Conservation (phyloP, 2,888 invertebrate species). For the Drosophila pseudotakahashii region DNA sequence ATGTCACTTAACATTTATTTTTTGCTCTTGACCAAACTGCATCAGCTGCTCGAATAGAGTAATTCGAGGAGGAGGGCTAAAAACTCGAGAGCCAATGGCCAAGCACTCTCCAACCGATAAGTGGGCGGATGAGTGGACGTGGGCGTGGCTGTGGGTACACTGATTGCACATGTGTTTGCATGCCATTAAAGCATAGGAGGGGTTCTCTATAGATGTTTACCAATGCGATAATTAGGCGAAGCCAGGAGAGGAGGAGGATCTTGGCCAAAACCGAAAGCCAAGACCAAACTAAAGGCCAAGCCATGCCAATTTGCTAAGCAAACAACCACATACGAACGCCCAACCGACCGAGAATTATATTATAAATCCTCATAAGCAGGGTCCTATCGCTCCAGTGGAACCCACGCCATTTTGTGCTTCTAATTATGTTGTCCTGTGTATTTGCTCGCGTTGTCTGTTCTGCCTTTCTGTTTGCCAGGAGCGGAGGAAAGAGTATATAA, state of each 20-base stretch:
- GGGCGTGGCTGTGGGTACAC: slow-evolving; percentile 9
- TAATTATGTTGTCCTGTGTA: slow-evolving; percentile 60
- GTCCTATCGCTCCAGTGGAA: slow-evolving; percentile 23
- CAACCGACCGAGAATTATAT: slow-evolving; percentile 36
- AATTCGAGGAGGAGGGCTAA: slow-evolving; percentile 22
- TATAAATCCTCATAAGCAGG: slow-evolving; percentile 36
- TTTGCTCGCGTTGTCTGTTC: slow-evolving; percentile 33
- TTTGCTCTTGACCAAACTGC: slow-evolving; percentile 20
- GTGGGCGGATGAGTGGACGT: slow-evolving; percentile 7
- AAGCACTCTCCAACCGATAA: slow-evolving; percentile 45
- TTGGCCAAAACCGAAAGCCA: slow-evolving; percentile 17
- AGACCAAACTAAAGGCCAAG: slow-evolving; percentile 35
- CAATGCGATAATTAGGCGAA: slow-evolving; percentile 67
- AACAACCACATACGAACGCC: slow-evolving; percentile 30
- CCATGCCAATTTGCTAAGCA: slow-evolving; percentile 60
- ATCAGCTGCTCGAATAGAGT: slow-evolving; percentile 13
- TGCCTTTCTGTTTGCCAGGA: slow-evolving; percentile 25
- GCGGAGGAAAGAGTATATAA: slow-evolving; percentile 5
- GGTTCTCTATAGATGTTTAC: slow-evolving; percentile 51
- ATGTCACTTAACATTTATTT: slow-evolving; percentile 23
- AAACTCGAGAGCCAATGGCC: slow-evolving; percentile 49
- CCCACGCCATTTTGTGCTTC: slow-evolving; percentile 48
- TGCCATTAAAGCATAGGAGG: slow-evolving; percentile 58
- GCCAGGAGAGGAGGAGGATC: slow-evolving; percentile 14
- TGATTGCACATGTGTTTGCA: slow-evolving; percentile 46